Base-by-base conservation (phyloP, 2,797 vertebrate genomes). In the Myiotriccus ornatus region DNA sequence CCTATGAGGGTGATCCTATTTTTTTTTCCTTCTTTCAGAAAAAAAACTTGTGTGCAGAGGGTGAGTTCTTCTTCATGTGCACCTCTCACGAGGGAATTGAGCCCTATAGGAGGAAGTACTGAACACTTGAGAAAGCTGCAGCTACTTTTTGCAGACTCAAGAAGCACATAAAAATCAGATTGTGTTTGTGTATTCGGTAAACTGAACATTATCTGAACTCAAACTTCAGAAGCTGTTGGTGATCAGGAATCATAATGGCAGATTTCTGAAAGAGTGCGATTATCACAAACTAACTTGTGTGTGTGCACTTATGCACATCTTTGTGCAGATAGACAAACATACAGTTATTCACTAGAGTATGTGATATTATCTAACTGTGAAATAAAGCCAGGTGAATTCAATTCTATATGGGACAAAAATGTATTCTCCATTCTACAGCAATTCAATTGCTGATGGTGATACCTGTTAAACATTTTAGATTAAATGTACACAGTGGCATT, bases 361-460 rank as follows among this genome's bases (percentile, higher is more conserved):
- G 19, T 50, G 22, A 16, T 55, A 55, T 28, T 37, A 44, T 14
- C 15, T 69, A 49, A 30, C 17, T 50, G 46, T 41, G n/a, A 89
- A 90, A 75, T 50, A 93, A 15, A 59, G 28, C 5, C 34, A 81
- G 24, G 34, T 80, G 16, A 92, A 92, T 78, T 90, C 57, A 84
- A 5, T 75, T 94, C 95, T 79, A 91, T 50, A 76, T 56, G 67
- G 46, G 41, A 68, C 59, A 93, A 93, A 87, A 73, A 47, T 14
- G 7, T 39, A 76, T 93, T 71, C 63, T 95, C 30, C 76, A 30
- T 96, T 95, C 57, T 84, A 63, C 73, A 87, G 25, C 68, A 95
- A 90, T 95, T 96, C 41, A 83, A 6, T 95, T 95, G 96, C 60
- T 90, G 60, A 7, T 94, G 32, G 34, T 90, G 82, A 73, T 63